phyloP scores from a whole-genome alignment of 2,113 vertebrate species.

The Cercocebus atys region DNA sequence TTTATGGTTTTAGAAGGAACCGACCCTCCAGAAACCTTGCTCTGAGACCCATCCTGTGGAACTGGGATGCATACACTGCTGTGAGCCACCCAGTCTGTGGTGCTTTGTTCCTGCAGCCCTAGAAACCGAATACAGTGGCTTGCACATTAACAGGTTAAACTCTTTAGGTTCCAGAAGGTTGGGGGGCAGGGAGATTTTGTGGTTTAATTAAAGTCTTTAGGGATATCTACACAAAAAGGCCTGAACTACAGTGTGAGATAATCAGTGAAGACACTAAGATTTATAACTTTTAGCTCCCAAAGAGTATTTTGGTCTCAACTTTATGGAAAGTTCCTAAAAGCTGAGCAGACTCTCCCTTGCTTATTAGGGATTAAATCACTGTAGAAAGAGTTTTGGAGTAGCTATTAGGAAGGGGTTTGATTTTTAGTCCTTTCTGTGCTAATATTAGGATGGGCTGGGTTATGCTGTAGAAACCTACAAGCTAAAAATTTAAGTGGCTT shows the following conservation, averaged over 20 bases:
- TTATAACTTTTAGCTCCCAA: neutral
- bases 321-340: neutral
- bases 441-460: neutral
- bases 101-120: neutral
- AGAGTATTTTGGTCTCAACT: neutral
- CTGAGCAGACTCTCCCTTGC: neutral
- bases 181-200: neutral
- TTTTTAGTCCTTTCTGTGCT: neutral
- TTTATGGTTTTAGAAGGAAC: neutral
- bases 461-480: neutral
- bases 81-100: neutral
- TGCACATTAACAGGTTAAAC: neutral
- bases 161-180: neutral
- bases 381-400: neutral
- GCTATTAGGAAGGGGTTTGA: neutral
- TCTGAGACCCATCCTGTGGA: neutral
- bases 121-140: neutral
- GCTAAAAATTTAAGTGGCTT: neutral
- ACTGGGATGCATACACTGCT: neutral
- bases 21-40: neutral
- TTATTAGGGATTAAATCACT: neutral
- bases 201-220: neutral
- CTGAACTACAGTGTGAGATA: neutral
- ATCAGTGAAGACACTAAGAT: neutral
- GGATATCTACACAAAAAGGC: neutral